These are phyloP conservation scores for Petrocephalus schoutedeni DNA, from an alignment of 2,797 vertebrate species.

Conservation along the genomic window DNA sequence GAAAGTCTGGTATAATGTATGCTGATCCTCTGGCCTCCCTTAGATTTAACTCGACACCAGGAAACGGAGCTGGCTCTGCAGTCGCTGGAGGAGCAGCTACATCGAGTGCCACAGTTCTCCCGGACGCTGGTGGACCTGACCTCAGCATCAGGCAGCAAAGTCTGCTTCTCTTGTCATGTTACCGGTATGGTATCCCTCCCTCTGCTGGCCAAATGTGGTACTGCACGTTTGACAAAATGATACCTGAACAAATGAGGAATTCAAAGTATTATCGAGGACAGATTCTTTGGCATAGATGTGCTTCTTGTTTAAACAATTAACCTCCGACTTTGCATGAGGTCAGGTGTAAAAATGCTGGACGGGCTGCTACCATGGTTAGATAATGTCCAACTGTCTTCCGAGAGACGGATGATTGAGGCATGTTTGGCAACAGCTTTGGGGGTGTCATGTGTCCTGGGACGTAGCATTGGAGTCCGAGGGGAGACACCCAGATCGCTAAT, in stretches of 20 bases:
- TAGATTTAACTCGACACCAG: slow-evolving; percentile 57
- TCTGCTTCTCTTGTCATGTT: slow-evolving; percentile 60
- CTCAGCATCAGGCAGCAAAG: slow-evolving; percentile 44
- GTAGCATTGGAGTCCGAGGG: background rate
- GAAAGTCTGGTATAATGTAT: background rate
- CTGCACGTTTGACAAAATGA: background rate
- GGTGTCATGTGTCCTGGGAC: background rate
- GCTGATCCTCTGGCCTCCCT: background rate
- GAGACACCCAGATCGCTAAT: background rate
- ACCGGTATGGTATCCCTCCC: slow-evolving; percentile 49
- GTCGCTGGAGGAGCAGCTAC: slow-evolving; percentile 61
- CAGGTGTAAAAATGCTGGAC: background rate
- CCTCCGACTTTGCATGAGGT: background rate
- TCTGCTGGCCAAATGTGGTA: background rate
- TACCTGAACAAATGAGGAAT: background rate
- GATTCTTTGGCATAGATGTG: background rate
- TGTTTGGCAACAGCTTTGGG: background rate
- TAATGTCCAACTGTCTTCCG: background rate
- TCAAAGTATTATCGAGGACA: background rate
- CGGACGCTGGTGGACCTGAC: slow-evolving; percentile 48
- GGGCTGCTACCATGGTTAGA: background rate
- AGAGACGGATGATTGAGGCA: background rate
- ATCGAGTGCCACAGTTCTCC: slow-evolving; percentile 49
- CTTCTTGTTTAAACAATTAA: background rate
- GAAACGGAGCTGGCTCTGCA: slow-evolving; percentile 54